Percentiles rank a stretch among this genome's conserved stretches.
phyloP scores from a whole-genome alignment of 2,888 invertebrate genomes.

The Ptilodon capucinus region DNA sequence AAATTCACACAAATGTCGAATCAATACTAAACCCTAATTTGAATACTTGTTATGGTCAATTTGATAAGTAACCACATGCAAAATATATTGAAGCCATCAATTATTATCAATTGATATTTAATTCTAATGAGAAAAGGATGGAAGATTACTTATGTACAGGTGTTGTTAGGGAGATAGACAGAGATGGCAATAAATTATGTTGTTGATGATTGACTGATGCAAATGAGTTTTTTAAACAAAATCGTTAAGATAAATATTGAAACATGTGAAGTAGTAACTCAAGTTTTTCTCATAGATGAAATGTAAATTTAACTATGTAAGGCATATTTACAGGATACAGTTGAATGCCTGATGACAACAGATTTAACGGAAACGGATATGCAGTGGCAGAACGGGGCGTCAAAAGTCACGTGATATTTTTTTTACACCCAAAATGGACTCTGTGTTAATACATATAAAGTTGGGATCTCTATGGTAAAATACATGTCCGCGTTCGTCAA shows the following conservation, averaged over 20 bases:
- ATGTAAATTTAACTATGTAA: too few species aligned
- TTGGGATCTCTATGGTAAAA: too few species aligned
- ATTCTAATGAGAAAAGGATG: slow-evolving; percentile 54
- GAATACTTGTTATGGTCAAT: slow-evolving; percentile 73
- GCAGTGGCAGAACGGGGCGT: too few species aligned
- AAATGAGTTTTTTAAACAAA: slow-evolving; percentile 17
- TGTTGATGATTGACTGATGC: slow-evolving; percentile 23
- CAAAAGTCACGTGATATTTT: too few species aligned
- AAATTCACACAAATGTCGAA: slow-evolving; percentile 39
- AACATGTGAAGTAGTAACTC: slow-evolving; percentile 13
- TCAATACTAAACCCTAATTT: slow-evolving; percentile 37
- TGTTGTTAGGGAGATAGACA: slow-evolving; percentile 6
- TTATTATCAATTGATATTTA: slow-evolving; percentile 55
- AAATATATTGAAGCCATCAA: slow-evolving; percentile 28
- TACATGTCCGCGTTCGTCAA: too few species aligned
- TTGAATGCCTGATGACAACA: too few species aligned
- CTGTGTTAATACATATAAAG: too few species aligned
- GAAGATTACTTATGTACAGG: neutral
- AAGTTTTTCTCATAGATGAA: slow-evolving; percentile 18
- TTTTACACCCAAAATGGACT: too few species aligned
- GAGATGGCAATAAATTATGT: slow-evolving; percentile 9
- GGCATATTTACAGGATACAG: too few species aligned
- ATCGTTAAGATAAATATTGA: slow-evolving; percentile 15
- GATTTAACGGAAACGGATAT: too few species aligned
- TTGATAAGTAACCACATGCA: slow-evolving; percentile 62